These are phyloP conservation scores for Columba livia DNA, from an alignment of 2,113 vertebrate species.

Conservation along the genomic window DNA sequence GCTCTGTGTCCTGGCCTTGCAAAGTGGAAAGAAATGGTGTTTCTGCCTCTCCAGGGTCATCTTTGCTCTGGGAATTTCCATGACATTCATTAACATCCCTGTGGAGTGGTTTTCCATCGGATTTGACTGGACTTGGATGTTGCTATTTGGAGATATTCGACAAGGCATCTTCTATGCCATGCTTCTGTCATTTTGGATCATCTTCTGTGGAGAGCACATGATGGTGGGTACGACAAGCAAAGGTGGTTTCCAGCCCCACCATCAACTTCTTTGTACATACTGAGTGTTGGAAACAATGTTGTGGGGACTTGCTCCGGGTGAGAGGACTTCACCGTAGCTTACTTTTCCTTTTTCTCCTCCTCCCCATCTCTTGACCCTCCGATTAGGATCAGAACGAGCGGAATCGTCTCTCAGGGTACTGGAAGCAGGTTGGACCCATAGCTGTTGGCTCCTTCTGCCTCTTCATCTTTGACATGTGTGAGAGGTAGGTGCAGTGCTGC, in stretches of 20 bases:
- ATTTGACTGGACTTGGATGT: slow-evolving; percentile 99
- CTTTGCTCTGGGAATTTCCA: slow-evolving; percentile 95
- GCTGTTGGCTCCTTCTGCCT: slow-evolving; percentile 96
- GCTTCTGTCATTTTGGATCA: slow-evolving; percentile 99
- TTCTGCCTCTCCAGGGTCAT: slow-evolving; percentile 84
- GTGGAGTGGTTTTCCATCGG: slow-evolving; percentile 98
- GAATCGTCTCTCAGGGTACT: slow-evolving; percentile 92
- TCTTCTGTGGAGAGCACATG: slow-evolving; percentile 98
- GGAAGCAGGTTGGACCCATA: slow-evolving; percentile 97
- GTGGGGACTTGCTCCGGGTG: fast-evolving
- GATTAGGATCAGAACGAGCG: slow-evolving; percentile 91
- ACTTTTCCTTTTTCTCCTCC: not conserved
- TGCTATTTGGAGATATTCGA: slow-evolving; percentile 94
- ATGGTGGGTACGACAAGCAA: slow-evolving; percentile 79
- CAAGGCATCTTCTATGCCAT: slow-evolving; percentile 98
- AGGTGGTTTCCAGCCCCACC: not conserved
- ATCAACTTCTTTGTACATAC: not conserved
- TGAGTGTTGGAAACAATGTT: not conserved
- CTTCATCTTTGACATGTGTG: slow-evolving; percentile 98
- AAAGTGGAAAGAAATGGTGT: not conserved
- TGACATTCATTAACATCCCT: slow-evolving; percentile 98
- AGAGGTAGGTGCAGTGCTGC: slow-evolving; percentile 79
- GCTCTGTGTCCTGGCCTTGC: not conserved
- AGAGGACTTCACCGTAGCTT: not conserved
- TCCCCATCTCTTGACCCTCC: not conserved